Evolutionary conservation across 2,888 invertebrate genomes (phyloP), one percentile per base, ranked within the genome.

Genomic region (Cabera pusaria): DNA sequence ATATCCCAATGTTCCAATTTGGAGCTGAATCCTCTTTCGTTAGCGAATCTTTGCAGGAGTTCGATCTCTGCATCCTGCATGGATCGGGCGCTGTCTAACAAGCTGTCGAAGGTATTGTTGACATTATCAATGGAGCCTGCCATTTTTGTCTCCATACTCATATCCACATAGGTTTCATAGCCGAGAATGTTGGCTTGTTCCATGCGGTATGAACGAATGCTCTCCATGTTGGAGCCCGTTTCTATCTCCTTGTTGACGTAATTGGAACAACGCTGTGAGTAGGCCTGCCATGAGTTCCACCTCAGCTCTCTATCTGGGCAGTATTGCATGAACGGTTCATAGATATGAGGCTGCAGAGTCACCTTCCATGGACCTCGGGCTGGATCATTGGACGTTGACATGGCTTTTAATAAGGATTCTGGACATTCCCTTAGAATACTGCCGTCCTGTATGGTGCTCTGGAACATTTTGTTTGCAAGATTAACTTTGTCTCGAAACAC

Each of bases 81-180:
- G 0, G 94, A 93, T 39, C 91, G 91, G 0, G 96, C 95, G 59
- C 90, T 91, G 54, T 92, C 90, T 0, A 93, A 71, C 17, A 96
- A 87, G 47, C 84, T 91, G 32, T 93, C 90, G 11, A 98, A 86
- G 43, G 94, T 91, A 42, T 91, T 90, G 49, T 93, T 88, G 0
- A 97, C 93, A 72, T 94, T 94, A 31, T 94, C 92, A 6, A 96
- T 79, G 49, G 90, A 93, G 4, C 94, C 95, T 3, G 97, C 96
- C 97, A 98, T 92, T 90, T 97, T 98, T 0, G 97, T 97, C 82
- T 95, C 93, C 96, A 98, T 96, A 18, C 96, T 96, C 93, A 98
- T 93, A 19, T 97, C 93, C 0, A 93, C 94, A 76, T 89, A 98
- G 33, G 91, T 92, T 45, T 94, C 90, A 71, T 92, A 98, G 0